Conservation (phyloP, 64 coral and sea anemone genomes). For the Platygyra sinensis region DNA sequence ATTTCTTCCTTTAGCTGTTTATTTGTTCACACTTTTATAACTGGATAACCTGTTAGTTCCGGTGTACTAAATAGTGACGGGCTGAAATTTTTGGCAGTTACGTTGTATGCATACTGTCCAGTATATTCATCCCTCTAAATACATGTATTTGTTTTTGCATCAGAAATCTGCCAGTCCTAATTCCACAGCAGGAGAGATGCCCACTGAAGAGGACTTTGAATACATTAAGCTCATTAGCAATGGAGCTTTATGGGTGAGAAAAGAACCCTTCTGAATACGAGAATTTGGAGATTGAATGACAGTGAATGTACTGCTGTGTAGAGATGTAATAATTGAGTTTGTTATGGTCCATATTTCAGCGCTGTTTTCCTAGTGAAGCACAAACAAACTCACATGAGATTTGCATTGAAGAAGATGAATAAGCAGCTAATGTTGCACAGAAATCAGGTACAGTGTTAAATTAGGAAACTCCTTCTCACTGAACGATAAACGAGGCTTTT, state of each 20-base stretch:
- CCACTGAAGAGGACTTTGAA: conserved; percentile 96
- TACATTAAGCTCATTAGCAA: conserved; percentile 99
- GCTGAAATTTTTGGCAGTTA: no score
- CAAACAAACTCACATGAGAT: conserved; percentile 82
- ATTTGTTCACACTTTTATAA: background rate
- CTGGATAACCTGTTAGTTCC: no score
- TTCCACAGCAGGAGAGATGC: conserved; percentile 32
- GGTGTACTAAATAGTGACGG: no score
- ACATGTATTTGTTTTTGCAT: background rate
- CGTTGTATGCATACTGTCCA: background rate
- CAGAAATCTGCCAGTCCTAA: conserved; percentile 4
- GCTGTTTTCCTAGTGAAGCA: conserved; percentile 95
- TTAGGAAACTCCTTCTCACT: no score
- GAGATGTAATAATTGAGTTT: background rate
- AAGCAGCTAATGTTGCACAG: conserved; percentile 93
- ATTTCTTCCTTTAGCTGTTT: background rate
- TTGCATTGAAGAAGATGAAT: conserved; percentile 99
- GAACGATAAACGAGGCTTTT: no score
- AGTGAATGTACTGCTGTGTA: background rate
- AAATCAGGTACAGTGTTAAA: conserved; percentile 75
- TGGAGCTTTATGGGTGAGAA: conserved; percentile 96
- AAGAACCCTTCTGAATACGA: background rate
- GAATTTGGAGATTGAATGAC: no score
- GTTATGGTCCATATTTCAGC: conserved; percentile 41
- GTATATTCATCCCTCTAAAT: background rate